Base-by-base conservation (phyloP, 1,140 invertebrate genomes). In the Tetragonula clypearis region DNA sequence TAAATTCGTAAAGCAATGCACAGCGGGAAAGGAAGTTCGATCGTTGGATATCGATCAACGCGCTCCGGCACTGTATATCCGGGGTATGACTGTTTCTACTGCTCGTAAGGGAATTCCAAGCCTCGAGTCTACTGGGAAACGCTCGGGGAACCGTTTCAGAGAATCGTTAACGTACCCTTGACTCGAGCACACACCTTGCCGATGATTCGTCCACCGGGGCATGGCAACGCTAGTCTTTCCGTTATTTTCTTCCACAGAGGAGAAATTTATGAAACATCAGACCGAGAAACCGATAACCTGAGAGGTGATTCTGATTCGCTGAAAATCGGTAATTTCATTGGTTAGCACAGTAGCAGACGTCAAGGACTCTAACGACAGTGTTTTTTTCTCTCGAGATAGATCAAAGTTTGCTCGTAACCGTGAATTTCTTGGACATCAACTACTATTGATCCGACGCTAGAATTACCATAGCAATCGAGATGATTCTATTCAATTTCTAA, bases 41-140 rank as follows among this genome's bases (percentile, higher is more conserved):
- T 87, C 73, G 72, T 53, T 56, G 76, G 69, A 35, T 79, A 90
- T 90, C 86, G 88, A 88, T 76, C 79, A 73, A 66, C 69, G 56
- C 58, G 68, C 79, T 23, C 21, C 30, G 62, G 49, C n/a, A 66
- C 41, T 49, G 6, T 49, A 8, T 49, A 65, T 35, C 35, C 81
- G 72, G 69, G 73, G 73, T 86, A 74, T 85, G 90, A 90, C 85
- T 78, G 79, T 91, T 90, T 87, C 90, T 85, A 89, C 69, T 56
- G 79, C 90, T 88, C 90, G 90, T 90, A 89, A 90, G 89, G 90
- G 90, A 89, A 91, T 91, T 91, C 81, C 87, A 53, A 73, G 82
- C 35, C 35, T 86, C 30, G 82, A 83, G 85, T 89, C 82, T 83
- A 78, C 55, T 77, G 83, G 85, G 86, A 87, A 91, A 90, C 88